Percentiles rank a stretch among this genome's conserved stretches.
Conservation (phyloP, 2,797 vertebrate genomes). For the Argyrosomus regius region DNA sequence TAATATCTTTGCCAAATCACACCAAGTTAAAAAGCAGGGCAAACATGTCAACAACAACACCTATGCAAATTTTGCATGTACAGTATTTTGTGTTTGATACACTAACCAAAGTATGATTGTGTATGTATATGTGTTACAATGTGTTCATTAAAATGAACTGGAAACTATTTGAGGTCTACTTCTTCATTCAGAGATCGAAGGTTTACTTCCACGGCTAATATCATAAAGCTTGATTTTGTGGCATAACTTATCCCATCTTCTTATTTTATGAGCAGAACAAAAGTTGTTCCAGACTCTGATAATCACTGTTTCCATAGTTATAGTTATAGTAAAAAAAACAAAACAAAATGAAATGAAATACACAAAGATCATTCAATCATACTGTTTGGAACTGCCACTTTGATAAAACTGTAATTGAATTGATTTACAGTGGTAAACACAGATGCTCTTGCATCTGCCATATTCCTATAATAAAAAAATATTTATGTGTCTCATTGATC, state of each 20-base stretch:
- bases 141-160: constrained; percentile 79
- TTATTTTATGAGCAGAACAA: neutral
- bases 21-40: constrained; percentile 49
- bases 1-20: constrained; percentile 47
- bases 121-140: constrained; percentile 67
- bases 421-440: neutral
- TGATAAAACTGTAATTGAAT: constrained; percentile 3
- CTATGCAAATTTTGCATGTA: constrained; percentile 78
- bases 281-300: neutral
- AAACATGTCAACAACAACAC: constrained; percentile 58
- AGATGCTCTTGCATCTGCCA: neutral
- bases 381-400: neutral
- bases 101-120: constrained; percentile 72
- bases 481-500: neutral
- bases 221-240: neutral
- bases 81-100: constrained; percentile 78
- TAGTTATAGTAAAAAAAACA: neutral
- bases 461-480: no score
- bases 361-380: neutral
- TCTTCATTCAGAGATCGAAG: constrained; percentile 12
- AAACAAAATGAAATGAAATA: neutral
- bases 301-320: neutral
- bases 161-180: constrained; percentile 45
- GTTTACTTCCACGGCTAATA: neutral
- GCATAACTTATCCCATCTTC: neutral